These are phyloP conservation scores for Sebastes minor DNA, from an alignment of 2,797 vertebrate genomes.

Conservation along the genomic window DNA sequence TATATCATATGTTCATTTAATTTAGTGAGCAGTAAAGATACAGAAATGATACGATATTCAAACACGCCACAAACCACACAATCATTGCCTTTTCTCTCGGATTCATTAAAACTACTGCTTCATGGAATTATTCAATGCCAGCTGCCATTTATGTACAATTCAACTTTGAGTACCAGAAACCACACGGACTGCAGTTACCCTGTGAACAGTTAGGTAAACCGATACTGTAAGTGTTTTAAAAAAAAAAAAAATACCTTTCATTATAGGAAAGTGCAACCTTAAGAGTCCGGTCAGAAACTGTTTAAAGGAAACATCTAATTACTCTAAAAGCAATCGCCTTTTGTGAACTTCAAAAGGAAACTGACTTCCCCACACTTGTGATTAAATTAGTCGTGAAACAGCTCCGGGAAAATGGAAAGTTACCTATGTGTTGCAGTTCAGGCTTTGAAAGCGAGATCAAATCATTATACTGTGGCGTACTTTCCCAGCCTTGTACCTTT, in stretches of 20 bases:
- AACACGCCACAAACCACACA: conserved; percentile 45
- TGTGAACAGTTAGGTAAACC: conserved; percentile 42
- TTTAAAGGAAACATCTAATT: conserved; percentile 67
- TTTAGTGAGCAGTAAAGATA: conserved; percentile 24
- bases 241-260: conserved; percentile 21
- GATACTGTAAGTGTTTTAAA: conserved; percentile 56
- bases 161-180: conserved; percentile 51
- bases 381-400: conserved; percentile 64
- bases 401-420: conserved; percentile 31
- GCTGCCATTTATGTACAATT: conserved; percentile 45
- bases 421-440: conserved; percentile 26
- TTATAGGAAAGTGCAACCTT: conserved; percentile 47
- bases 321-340: conserved; percentile 40
- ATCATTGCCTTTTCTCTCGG: conserved; percentile 37
- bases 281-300: conserved; percentile 40
- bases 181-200: conserved; percentile 33
- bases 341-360: conserved; percentile 42
- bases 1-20: conserved; percentile 45
- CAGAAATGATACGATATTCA: conserved; percentile 34
- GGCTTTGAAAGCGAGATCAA: conserved; percentile 17
- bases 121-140: conserved; percentile 54
- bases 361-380: conserved; percentile 57
- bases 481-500: conserved; percentile 6
- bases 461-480: not conserved
- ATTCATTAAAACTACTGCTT: conserved; percentile 60